Evolutionary conservation across 2,888 invertebrate species (phyloP).

Genomic region (Apotomis capreana): DNA sequence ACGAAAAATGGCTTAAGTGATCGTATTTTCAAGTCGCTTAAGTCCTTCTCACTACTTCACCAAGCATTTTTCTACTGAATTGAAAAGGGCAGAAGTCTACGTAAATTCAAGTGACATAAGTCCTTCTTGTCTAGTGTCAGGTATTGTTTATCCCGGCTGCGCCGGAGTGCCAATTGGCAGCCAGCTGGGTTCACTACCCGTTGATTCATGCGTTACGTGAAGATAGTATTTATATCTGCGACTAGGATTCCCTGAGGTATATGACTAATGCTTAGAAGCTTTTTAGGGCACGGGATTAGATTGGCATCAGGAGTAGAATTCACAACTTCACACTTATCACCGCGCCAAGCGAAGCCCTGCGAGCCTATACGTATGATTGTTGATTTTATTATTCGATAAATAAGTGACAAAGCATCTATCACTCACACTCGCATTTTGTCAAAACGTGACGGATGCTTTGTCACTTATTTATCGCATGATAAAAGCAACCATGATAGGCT

Average conservation of each 20-base stretch:
- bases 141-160: constrained; percentile 49
- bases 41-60: constrained; percentile 28
- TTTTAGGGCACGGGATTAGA: neutral
- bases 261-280: constrained; percentile 18
- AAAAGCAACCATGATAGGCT: too few species aligned
- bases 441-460: too few species aligned
- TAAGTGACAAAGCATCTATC: too few species aligned
- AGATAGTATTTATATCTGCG: constrained; percentile 39
- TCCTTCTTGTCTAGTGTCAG: constrained; percentile 3
- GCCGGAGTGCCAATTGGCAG: constrained; percentile 60
- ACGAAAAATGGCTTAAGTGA: neutral
- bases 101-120: constrained; percentile 3
- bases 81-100: neutral
- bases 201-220: constrained; percentile 49
- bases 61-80: constrained; percentile 3
- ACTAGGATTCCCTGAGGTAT: constrained; percentile 35
- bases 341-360: too few species aligned
- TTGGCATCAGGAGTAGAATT: too few species aligned
- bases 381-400: too few species aligned
- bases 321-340: too few species aligned
- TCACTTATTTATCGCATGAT: too few species aligned
- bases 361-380: too few species aligned
- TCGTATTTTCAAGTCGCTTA: constrained; percentile 1
- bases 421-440: too few species aligned
- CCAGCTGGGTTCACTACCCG: constrained; percentile 53